These are phyloP conservation scores for Leptestheria dahalacensis DNA, from an alignment of 1,140 invertebrate genomes.

Conservation along the genomic window DNA sequence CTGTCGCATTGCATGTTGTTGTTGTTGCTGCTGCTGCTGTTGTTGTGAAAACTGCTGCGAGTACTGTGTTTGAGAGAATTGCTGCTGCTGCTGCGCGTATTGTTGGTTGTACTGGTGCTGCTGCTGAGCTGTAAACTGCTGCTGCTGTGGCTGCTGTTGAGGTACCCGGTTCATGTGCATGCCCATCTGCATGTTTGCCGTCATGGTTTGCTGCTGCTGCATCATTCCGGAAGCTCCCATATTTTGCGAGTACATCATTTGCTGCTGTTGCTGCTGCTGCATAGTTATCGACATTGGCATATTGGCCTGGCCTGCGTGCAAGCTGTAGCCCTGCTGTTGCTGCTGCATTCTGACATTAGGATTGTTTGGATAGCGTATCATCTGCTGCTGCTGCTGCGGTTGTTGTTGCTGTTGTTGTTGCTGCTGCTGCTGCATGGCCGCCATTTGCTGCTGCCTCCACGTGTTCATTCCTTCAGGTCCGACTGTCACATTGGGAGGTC, in stretches of 20 bases:
- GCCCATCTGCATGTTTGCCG: slow-evolving; percentile 2
- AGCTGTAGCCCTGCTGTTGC: slow-evolving; percentile 9
- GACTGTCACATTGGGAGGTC: slow-evolving; percentile 13
- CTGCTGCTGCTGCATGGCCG: slow-evolving; percentile 8
- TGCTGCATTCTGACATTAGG: neutral
- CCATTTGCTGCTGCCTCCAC: slow-evolving; percentile 15
- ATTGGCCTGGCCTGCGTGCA: neutral
- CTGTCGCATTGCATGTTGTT: slow-evolving; percentile 1
- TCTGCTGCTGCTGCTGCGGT: slow-evolving; percentile 4
- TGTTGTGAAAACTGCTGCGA: neutral
- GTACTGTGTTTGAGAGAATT: neutral
- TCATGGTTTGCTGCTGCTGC: slow-evolving; percentile 18
- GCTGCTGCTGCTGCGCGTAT: slow-evolving; percentile 9
- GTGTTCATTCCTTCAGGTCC: slow-evolving; percentile 13
- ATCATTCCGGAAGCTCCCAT: neutral
- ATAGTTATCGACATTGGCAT: neutral
- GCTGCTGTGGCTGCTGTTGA: slow-evolving; percentile 5
- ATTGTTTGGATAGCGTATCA: neutral
- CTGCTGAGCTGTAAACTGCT: slow-evolving; percentile 4
- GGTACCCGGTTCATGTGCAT: neutral
- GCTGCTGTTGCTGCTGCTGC: slow-evolving; percentile 11
- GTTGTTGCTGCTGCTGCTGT: slow-evolving; percentile 5
- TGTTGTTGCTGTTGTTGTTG: slow-evolving; percentile 2
- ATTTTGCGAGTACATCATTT: slow-evolving; percentile 2
- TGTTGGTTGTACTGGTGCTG: slow-evolving; percentile 2